Base-by-base conservation (phyloP, 1,140 invertebrate species). In the Dendroctonus valens region DNA sequence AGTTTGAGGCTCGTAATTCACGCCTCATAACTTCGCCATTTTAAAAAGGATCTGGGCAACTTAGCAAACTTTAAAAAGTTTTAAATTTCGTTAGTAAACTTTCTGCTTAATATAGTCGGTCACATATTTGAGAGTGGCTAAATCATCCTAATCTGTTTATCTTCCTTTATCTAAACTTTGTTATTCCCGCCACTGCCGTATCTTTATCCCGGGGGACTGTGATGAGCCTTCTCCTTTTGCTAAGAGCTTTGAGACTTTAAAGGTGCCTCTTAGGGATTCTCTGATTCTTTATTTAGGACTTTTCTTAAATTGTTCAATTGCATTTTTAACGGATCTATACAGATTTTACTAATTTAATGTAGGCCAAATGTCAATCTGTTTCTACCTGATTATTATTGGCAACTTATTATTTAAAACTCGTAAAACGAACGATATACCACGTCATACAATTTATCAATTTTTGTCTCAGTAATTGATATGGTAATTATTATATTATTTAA, bases 71-170 rank as follows among this genome's bases (percentile, higher is more conserved):
- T 70, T 65, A 67, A 57, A 57, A 65, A 65, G 67, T 73, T 73
- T 73, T 70, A 72, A 72, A 72, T 73, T 73, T 69, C 69, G 64
- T 68, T 70, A 59, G 62, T 54, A 58, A 73, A 68, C 67, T 73
- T 71, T 73, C 67, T 73, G 64, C 61, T 63, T 63, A 63, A 63
- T 63, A 68, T 73, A 68, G 69, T 73, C 64, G 65, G 68, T 72
- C 69, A 67, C 60, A 69, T 73, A 71, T 74, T 74, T 68, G 68
- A 71, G 67, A 72, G 72, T 67, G 50, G 65, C 60, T 74, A 74
- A 72, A 74, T 74, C 71, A 74, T 74, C 67, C 49, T 74, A 74
- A 72, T 74, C 72, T 70, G 72, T 72, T 74, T 74, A 74, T 74
- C 71, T 70, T 69, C 69, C 67, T 74, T 70, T 74, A 74, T 74